These are phyloP conservation scores for Hipparchia semele DNA, from an alignment of 2,888 invertebrate genomes.

Conservation along the genomic window DNA sequence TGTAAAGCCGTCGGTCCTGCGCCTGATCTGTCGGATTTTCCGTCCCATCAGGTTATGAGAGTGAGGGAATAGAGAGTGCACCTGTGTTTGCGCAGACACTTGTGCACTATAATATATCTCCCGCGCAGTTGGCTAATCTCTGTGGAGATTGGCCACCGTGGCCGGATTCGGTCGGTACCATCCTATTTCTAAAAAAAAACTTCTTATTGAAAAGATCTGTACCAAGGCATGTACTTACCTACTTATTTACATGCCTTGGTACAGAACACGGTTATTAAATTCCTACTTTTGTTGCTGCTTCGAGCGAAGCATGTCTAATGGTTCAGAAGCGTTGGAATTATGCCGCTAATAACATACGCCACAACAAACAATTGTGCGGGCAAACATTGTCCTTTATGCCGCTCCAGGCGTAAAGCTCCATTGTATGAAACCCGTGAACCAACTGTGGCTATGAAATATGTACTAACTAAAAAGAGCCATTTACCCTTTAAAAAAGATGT, in stretches of 20 bases:
- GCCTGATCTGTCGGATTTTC: no score
- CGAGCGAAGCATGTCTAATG: neutral
- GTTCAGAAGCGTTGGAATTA: neutral
- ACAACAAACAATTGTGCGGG: neutral
- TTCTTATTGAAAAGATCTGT: no score
- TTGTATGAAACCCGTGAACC: constrained; percentile 14
- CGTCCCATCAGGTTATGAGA: no score
- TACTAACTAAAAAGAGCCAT: constrained; percentile 18
- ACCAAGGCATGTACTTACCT: no score
- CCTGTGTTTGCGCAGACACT: no score
- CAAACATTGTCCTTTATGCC: constrained; percentile 22
- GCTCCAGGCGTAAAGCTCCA: constrained; percentile 13
- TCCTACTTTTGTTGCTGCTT: neutral
- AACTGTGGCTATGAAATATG: constrained; percentile 1
- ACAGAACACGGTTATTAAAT: neutral
- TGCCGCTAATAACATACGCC: constrained; percentile 6
- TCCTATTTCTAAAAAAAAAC: no score
- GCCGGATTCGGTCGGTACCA: no score
- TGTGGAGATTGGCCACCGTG: no score
- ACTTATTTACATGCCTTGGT: neutral
- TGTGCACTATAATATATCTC: no score
- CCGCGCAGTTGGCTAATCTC: no score
- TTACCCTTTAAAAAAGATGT: neutral
- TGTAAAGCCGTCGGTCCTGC: no score
- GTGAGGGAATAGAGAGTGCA: no score